A percentile compares a stretch with the other conserved stretches of the same genome.
phyloP scores from a whole-genome alignment of 2,888 invertebrate species.

The Eilema caniola region DNA sequence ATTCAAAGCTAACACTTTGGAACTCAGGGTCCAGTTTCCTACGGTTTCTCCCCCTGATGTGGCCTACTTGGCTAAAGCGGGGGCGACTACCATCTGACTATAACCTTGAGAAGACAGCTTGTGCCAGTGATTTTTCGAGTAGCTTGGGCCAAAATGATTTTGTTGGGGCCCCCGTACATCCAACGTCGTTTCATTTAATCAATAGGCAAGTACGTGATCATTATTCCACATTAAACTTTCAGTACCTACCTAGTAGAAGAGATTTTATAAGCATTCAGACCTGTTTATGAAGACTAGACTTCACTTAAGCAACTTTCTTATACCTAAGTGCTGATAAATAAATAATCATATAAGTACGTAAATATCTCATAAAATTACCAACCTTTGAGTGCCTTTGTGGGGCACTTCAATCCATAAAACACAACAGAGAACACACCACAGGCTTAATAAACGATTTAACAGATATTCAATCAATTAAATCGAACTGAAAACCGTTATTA shows the following conservation, averaged over 20 bases:
- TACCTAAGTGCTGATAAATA: constrained; percentile 3
- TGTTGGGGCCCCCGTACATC: not conserved
- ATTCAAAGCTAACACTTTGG: not conserved
- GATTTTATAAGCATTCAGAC: constrained; percentile 1
- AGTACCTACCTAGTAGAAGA: not conserved
- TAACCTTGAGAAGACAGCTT: not conserved
- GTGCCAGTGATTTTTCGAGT: not conserved
- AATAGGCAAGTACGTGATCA: not conserved
- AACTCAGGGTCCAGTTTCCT: not conserved
- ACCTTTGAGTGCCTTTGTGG: constrained; percentile 52
- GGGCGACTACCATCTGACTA: not conserved
- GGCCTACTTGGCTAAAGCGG: not conserved
- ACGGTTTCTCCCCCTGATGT: not conserved
- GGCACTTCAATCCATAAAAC: constrained; percentile 52
- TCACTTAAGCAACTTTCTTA: not conserved
- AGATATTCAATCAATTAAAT: constrained; percentile 45
- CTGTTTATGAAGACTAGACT: not conserved
- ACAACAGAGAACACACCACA: constrained; percentile 48
- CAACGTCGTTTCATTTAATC: not conserved
- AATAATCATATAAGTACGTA: not conserved
- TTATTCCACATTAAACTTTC: not conserved
- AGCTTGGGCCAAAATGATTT: not conserved
- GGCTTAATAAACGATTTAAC: constrained; percentile 35
- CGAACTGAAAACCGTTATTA: constrained; percentile 48
- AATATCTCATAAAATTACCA: constrained; percentile 15